phyloP scores from a whole-genome alignment of 1,140 invertebrate species.

The Drosophila bifasciata region DNA sequence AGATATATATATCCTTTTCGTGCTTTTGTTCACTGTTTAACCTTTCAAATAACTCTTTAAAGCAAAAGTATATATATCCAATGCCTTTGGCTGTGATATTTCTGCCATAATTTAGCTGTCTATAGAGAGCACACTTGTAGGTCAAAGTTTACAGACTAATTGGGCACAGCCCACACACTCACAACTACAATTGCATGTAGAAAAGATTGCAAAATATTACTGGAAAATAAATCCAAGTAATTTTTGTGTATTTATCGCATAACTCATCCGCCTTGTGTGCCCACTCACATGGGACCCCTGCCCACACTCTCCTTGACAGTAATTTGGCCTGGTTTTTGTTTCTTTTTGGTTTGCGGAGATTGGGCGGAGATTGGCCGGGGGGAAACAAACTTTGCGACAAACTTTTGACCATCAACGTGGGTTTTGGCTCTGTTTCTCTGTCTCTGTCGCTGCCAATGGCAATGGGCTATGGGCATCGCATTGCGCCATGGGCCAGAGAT shows the following conservation, averaged over 20 bases:
- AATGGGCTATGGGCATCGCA: constrained; percentile 34
- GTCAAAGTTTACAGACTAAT: no score
- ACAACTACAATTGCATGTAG: no score
- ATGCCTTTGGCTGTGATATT: no score
- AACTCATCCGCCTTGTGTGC: constrained; percentile 41
- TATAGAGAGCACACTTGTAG: no score
- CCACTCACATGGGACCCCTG: constrained; percentile 31
- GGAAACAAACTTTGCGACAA: constrained; percentile 23
- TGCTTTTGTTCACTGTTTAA: no score
- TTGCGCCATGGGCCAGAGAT: constrained; percentile 40
- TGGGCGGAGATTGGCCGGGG: not conserved
- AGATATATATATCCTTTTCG: no score
- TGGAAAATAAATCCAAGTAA: not conserved
- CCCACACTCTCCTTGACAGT: not conserved
- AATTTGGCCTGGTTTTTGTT: constrained; percentile 41
- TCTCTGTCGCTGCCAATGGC: no score
- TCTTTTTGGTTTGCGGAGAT: not conserved
- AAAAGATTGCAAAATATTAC: constrained; percentile 16
- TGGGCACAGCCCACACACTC: no score
- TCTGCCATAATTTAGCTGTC: no score
- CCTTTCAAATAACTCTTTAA: no score
- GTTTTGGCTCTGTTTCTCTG: constrained; percentile 24
- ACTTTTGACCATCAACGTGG: constrained; percentile 51
- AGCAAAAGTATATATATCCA: no score
- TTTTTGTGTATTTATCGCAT: constrained; percentile 7